These are phyloP conservation scores for Drosophila tristis DNA, from an alignment of 1,140 invertebrate genomes.

Conservation along the genomic window DNA sequence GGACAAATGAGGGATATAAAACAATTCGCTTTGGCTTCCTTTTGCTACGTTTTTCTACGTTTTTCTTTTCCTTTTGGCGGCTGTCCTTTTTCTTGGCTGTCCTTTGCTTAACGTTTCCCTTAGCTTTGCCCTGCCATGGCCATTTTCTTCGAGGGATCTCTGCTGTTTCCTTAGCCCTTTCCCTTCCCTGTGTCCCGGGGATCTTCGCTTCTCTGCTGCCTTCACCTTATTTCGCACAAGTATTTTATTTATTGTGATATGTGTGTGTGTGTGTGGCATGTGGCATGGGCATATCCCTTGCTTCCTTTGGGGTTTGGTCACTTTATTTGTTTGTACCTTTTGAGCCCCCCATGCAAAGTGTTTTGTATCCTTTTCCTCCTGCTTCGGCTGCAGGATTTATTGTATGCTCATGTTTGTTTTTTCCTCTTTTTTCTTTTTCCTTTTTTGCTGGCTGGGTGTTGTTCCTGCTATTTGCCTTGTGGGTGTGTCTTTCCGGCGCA, in stretches of 20 bases:
- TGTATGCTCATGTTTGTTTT: constrained; percentile 55
- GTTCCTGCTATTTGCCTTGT: constrained; percentile 58
- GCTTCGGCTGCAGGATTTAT: constrained; percentile 63
- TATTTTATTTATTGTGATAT: constrained; percentile 73
- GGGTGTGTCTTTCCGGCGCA: constrained; percentile 58
- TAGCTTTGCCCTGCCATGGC: constrained; percentile 40
- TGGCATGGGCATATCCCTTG: constrained; percentile 55
- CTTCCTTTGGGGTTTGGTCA: constrained; percentile 67
- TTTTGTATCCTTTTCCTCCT: constrained; percentile 70
- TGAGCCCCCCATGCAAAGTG: constrained; percentile 56
- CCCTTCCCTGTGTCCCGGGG: constrained; percentile 22
- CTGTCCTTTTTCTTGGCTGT: constrained; percentile 40
- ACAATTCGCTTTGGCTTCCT: constrained; percentile 82
- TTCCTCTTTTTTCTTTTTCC: constrained; percentile 2
- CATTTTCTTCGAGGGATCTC: constrained; percentile 16
- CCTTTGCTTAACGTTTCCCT: constrained; percentile 39
- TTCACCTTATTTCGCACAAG: constrained; percentile 50
- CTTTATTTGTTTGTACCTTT: constrained; percentile 78
- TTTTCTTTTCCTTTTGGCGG: constrained; percentile 27
- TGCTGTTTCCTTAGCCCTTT: constrained; percentile 35
- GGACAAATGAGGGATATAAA: constrained; percentile 84
- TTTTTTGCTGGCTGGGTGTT: too few relatives aligned
- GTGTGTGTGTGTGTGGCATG: constrained; percentile 23
- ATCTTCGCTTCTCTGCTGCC: constrained; percentile 21
- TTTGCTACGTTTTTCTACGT: constrained; percentile 41